These are phyloP conservation scores for Philhelius pedissequus DNA, from an alignment of 2,888 invertebrate species.

Conservation along the genomic window DNA sequence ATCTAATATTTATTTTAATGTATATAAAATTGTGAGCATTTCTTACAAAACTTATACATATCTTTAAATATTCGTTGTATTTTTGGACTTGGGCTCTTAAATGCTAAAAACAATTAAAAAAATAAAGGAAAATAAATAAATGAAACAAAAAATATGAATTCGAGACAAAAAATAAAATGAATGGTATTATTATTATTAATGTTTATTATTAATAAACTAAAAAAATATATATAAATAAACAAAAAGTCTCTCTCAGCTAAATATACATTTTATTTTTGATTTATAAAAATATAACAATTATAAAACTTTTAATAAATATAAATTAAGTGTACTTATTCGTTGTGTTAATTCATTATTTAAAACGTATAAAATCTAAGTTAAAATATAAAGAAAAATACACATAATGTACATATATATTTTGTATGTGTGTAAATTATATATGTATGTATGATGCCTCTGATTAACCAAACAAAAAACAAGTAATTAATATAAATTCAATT, in stretches of 20 bases:
- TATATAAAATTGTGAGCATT: conserved; percentile 18
- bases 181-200: neutral
- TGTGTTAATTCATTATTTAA: conserved; percentile 10
- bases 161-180: conserved; percentile 5
- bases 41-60: conserved; percentile 14
- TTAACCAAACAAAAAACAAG: no score
- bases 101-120: neutral
- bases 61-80: conserved; percentile 55
- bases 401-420: neutral
- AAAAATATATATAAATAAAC: conserved; percentile 1
- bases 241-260: conserved; percentile 43
- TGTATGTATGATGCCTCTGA: conserved; percentile 13
- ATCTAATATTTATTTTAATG: no score
- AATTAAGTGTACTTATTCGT: conserved; percentile 29
- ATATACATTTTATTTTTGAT: conserved; percentile 15
- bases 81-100: conserved; percentile 50
- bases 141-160: conserved; percentile 22
- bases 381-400: neutral
- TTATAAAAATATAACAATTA: conserved; percentile 26
- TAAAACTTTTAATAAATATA: conserved; percentile 27
- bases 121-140: conserved; percentile 45
- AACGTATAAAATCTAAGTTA: neutral
- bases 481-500: conserved; percentile 21
- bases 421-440: neutral
- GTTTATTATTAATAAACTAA: neutral